Percentiles rank a stretch among this genome's conserved stretches.
Conservation (phyloP, 2,797 vertebrate genomes). For the Danio aesculapii region DNA sequence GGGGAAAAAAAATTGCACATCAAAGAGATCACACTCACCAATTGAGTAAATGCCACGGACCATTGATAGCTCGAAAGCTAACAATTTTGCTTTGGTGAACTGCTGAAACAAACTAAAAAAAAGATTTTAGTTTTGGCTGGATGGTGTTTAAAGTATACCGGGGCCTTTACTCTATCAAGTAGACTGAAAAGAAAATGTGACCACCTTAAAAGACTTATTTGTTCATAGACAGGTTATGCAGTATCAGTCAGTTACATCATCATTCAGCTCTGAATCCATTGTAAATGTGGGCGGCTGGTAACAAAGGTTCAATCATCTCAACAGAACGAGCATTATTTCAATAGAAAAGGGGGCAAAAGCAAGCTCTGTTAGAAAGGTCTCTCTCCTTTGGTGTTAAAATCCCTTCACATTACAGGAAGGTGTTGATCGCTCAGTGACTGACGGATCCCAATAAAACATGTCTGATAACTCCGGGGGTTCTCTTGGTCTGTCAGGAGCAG, state of each 20-base stretch:
- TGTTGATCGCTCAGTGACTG: conserved; percentile 37
- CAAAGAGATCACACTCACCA: too few species aligned
- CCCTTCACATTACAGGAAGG: neutral
- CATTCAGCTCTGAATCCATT: neutral
- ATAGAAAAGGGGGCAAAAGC: neutral
- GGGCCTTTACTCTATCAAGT: too few species aligned
- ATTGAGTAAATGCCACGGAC: too few species aligned
- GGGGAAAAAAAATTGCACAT: too few species aligned
- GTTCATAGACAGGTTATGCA: neutral
- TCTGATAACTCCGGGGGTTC: conserved; percentile 59
- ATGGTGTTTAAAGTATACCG: too few species aligned
- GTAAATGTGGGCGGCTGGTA: neutral
- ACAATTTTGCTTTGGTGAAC: too few species aligned
- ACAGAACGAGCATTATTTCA: neutral
- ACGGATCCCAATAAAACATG: conserved; percentile 62
- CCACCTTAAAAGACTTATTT: neutral
- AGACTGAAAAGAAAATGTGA: too few species aligned
- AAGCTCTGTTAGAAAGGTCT: neutral
- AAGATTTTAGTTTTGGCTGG: too few species aligned
- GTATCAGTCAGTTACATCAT: neutral
- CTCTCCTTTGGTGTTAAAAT: conserved; percentile 8
- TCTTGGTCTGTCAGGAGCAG: conserved; percentile 45
- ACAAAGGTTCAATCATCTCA: neutral
- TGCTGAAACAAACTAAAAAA: too few species aligned
- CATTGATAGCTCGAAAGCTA: too few species aligned